Percentiles rank a stretch among this genome's conserved stretches.
These are phyloP conservation scores for Tiliqua scincoides DNA, from an alignment of 2,113 vertebrate species.

Conservation along the genomic window DNA sequence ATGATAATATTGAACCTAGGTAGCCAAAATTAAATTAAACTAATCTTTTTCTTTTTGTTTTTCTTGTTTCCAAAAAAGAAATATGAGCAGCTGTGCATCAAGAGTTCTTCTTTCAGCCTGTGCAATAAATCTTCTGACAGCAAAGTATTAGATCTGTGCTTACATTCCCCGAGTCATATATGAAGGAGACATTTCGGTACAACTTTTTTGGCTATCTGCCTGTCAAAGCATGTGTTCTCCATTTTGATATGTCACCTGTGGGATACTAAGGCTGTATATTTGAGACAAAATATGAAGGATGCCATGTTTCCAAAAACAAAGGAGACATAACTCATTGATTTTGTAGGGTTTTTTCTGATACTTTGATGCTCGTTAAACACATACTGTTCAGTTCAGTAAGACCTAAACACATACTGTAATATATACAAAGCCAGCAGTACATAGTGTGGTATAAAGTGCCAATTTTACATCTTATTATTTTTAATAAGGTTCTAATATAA, in stretches of 20 bases:
- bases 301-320: conserved; percentile 16
- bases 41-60: not conserved
- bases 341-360: not conserved
- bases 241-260: conserved; percentile 28
- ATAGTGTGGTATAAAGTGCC: not conserved
- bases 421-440: conserved; percentile 20
- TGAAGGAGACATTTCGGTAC: conserved; percentile 2
- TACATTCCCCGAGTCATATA: not conserved
- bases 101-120: not conserved
- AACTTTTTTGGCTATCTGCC: conserved; percentile 7
- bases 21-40: not conserved
- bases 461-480: conserved; percentile 29
- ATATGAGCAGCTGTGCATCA: not conserved
- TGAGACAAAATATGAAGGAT: not conserved
- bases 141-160: not conserved
- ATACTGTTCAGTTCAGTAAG: no score
- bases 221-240: not conserved
- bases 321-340: conserved; percentile 29
- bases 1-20: not conserved
- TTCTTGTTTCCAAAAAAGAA: not conserved
- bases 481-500: conserved; percentile 28
- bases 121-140: not conserved
- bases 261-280: not conserved
- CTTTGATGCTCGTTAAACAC: not conserved
- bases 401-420: not conserved